Percentiles rank a stretch among this genome's conserved stretches.
phyloP scores from a whole-genome alignment of 64 coral and sea anemone species.

The Actinia equina region DNA sequence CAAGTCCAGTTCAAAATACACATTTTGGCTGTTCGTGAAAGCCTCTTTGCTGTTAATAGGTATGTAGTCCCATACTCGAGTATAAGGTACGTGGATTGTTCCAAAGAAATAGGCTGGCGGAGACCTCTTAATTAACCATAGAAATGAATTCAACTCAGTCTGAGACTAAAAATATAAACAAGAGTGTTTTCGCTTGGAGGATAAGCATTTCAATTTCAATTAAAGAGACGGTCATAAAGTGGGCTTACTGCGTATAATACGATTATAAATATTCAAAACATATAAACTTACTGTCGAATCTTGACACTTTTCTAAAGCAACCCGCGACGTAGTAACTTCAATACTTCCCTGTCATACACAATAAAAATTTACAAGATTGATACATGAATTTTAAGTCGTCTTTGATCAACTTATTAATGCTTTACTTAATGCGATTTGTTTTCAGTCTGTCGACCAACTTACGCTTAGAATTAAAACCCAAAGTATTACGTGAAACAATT shows the following conservation, averaged over 20 bases:
- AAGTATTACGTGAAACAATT: not conserved
- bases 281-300: slow-evolving; percentile 3
- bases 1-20: slow-evolving; percentile 97
- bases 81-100: slow-evolving; percentile 96
- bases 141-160: slow-evolving; percentile 87
- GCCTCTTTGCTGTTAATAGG: slow-evolving; percentile 91
- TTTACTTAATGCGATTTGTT: not conserved
- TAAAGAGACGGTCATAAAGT: not conserved
- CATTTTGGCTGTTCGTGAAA: slow-evolving; percentile 68
- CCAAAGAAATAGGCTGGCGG: slow-evolving; percentile 96
- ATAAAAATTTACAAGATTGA: not conserved
- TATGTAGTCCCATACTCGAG: slow-evolving; percentile 95
- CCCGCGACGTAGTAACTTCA: not conserved
- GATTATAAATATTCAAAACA: slow-evolving; percentile 8
- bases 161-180: slow-evolving; percentile 70
- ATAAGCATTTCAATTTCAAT: not conserved
- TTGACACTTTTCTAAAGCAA: slow-evolving; percentile 3
- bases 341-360: not conserved
- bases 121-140: slow-evolving; percentile 74
- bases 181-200: not conserved
- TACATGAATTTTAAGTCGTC: not conserved
- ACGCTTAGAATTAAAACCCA: not conserved
- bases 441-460: not conserved
- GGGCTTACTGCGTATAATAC: not conserved
- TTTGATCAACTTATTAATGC: not conserved